phyloP scores from a whole-genome alignment of 2,113 vertebrate species.

The Drymodes brunneopygia region DNA sequence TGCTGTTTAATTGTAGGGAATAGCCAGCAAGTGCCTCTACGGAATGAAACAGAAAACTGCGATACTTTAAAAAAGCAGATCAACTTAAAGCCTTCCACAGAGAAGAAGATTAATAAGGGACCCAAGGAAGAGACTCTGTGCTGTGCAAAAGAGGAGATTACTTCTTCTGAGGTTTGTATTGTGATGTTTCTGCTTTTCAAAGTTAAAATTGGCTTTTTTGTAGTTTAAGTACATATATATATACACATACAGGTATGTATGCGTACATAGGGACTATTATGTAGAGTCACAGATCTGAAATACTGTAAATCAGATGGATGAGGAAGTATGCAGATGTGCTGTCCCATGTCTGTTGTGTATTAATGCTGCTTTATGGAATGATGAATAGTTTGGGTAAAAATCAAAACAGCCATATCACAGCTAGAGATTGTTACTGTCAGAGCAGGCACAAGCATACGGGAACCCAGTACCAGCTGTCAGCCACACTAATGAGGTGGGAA shows the following conservation, averaged over 20 bases:
- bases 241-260: background rate
- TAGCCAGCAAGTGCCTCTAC: slow-evolving; percentile 71
- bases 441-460: background rate
- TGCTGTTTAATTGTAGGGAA: slow-evolving; percentile 66
- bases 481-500: background rate
- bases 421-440: background rate
- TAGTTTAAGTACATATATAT: background rate
- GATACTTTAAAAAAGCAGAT: slow-evolving; percentile 70
- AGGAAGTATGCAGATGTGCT: background rate
- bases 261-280: background rate
- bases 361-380: background rate
- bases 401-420: background rate
- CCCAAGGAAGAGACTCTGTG: slow-evolving; percentile 62
- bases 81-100: slow-evolving; percentile 59
- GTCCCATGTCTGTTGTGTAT: background rate
- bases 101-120: slow-evolving; percentile 67
- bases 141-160: slow-evolving; percentile 60
- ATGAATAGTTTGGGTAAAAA: background rate
- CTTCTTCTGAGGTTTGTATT: slow-evolving; percentile 67
- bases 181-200: background rate
- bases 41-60: slow-evolving; percentile 68
- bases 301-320: background rate
- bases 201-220: background rate
- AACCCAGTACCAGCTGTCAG: background rate
- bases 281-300: background rate